Evolutionary conservation across 2,888 invertebrate species (phyloP), one percentile per base, ranked within the genome.

Genomic region (Micoletzkya japonica): DNA sequence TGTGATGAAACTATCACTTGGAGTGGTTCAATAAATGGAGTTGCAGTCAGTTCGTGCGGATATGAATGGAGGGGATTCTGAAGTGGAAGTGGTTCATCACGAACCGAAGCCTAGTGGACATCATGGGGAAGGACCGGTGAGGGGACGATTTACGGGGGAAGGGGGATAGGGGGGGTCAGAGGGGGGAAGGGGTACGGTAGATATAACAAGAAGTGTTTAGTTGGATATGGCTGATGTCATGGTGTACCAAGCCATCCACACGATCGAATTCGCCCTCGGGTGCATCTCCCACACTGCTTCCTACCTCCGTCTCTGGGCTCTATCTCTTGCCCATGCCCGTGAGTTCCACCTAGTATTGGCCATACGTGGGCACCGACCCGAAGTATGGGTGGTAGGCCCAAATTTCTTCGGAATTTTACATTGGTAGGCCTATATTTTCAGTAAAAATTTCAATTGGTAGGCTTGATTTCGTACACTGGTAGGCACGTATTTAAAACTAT

Each of bases 211-310:
- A n/a, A n/a, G n/a, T n/a, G n/a, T 75, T 66, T 72, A 82, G 77
- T 77, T 85, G 34, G 76, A 85, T 49, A 75, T 85, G 72, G 83
- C 77, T 4, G 86, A 85, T 67, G 74, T 81, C 49, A 80, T 86
- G 80, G 83, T 85, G 34, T 82, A 86, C 74, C 85, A 85, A 66
- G 83, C 82, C 7, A 85, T 85, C 44, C 85, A 85, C 74, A 86
- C 85, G 37, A 86, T 85, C 63, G 85, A 85, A 67, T 85, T 86
- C 72, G 84, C 77, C 10, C 80, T 85, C 57, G 86, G 85, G 54
- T 85, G 86, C 72, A 79, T 85, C 69, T 86, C 86, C 1, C 85
- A 85, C 76, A 85, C 85, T 14, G 85, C 85, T 17, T 86, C 85
- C 6, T 85, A 85, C 63, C 82, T 85, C 44, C 85, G 85, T 73